Evolutionary conservation across 2,888 invertebrate species (phyloP), one percentile per base, ranked within the genome.

Genomic region (Polia nebulosa): DNA sequence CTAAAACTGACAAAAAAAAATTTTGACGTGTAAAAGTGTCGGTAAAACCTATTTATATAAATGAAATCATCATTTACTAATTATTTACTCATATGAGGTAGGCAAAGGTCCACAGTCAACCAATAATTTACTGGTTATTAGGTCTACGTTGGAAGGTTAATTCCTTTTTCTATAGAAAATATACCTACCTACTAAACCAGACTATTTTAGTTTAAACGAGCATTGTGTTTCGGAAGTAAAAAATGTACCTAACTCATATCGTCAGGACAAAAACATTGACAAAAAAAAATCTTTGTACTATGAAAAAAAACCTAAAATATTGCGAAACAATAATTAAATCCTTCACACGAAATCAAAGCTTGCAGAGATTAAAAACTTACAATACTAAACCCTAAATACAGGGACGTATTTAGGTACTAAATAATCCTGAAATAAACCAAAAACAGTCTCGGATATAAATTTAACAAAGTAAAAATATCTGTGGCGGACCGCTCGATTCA

Each of bases 391-490:
- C 49, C 1, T 47, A 56, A 55, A 44, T 15, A 61, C 60, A 53
- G 45, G 20, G 29, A 56, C 17, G 60, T 27, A 70, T 52, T 67
- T 47, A 49, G 51, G 29, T 44, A 49, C 55, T 32, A 72, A 70
- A 45, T 13, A 64, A 57, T 41, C 1, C 1, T 49, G 58, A 66
- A 53, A 53, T 57, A 36, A 59, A 60, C 22, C 11, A 44, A 34
- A 53, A 60, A 17, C n/a, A 29, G 25, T 32, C 27, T 64, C 34
- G 58, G 34, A 64, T 29, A 73, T 62, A 66, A 72, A 73, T 65
- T 72, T n/a, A n/a, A n/a, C n/a, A n/a, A n/a, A n/a, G 58, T 60
- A 45, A 44, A 63, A 64, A 65, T 79, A 76, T 76, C 65, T 71
- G 71, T 68, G 36, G 34, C 25, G 15, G n/a, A 49, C 71, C 72